These are phyloP conservation scores for Apolygus lucorum DNA, from an alignment of 1,140 invertebrate genomes.

Conservation along the genomic window DNA sequence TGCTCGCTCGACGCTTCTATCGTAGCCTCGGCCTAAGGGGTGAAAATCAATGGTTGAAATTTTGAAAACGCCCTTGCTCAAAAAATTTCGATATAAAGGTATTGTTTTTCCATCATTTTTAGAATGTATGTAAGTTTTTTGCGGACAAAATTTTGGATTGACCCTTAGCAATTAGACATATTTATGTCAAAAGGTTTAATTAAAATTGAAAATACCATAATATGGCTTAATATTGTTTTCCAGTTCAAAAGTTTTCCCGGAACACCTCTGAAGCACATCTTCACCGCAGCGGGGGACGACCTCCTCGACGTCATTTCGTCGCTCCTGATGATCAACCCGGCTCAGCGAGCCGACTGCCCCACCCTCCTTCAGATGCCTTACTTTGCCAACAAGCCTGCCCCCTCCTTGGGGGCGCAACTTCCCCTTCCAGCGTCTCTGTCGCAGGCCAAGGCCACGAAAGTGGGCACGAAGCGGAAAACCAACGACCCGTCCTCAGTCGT, in stretches of 20 bases:
- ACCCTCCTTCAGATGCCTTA: conserved; percentile 74
- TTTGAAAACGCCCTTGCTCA: no score
- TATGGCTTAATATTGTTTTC: no score
- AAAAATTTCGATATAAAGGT: no score
- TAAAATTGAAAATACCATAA: no score
- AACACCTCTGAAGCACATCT: conserved; percentile 81
- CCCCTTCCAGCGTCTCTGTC: conserved; percentile 26
- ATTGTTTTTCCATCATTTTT: no score
- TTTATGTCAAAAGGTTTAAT: no score
- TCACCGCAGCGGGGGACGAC: conserved; percentile 91
- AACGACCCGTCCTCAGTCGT: conserved; percentile 24
- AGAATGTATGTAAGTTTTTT: no score
- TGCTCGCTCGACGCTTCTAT: no score
- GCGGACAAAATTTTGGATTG: no score
- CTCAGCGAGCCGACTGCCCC: conserved; percentile 70
- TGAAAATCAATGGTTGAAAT: no score
- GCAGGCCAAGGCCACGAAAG: neutral
- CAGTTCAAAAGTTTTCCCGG: conserved; percentile 80
- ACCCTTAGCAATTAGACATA: no score
- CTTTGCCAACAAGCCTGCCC: conserved; percentile 39
- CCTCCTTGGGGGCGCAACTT: conserved; percentile 27
- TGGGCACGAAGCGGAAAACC: conserved; percentile 26
- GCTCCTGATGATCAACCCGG: conserved; percentile 76
- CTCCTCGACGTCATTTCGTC: conserved; percentile 73
- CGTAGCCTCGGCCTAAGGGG: no score